Base-by-base conservation (phyloP, 2,888 invertebrate genomes). In the Tachina lurida region DNA sequence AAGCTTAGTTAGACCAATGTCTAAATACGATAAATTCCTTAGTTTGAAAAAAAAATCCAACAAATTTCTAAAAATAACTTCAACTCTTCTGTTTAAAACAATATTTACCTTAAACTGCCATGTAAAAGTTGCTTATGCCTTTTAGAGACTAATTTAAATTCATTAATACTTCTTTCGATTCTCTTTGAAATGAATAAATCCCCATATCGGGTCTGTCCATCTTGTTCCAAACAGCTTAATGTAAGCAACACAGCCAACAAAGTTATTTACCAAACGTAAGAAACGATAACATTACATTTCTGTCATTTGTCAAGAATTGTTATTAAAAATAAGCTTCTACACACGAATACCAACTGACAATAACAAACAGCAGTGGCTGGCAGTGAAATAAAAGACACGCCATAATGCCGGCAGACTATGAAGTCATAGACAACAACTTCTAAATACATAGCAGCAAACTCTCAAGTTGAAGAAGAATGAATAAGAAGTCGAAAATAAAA, bases 261-360 rank as follows among this genome's bases (percentile, higher is more conserved):
- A 41, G 62, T 39, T 5, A 63, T 56, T 10, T n/a, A 17, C 4
- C 22, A 45, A 77, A 56, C 65, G 56, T 17, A 82, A 63, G 19
- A 62, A 68, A 73, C 73, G 65, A 76, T 77, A 68, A 67, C 73
- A 85, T 78, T 19, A 62, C 77, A 49, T 84, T 77, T 80, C 62
- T 84, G 65, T 76, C 86, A 83, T 79, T 86, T 83, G 83, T 86
- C 79, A 83, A 73, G 74, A 71, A 49, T 71, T 79, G 47, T 65
- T 86, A 63, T 62, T 74, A 62, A 10, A 68, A 58, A 67, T 52
- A 9, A 71, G 68, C 74, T 58, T 58, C 73, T 47, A n/a, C 63
- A 31, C 7, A 31, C 31, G 31, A 31, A 4, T 31, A 31, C n/a
- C n/a, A n/a, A n/a, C 31, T 31, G 7, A 31, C 31, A 31, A 31